phyloP scores from a whole-genome alignment of 2,888 invertebrate genomes.

The Drosophila kuntzei region DNA sequence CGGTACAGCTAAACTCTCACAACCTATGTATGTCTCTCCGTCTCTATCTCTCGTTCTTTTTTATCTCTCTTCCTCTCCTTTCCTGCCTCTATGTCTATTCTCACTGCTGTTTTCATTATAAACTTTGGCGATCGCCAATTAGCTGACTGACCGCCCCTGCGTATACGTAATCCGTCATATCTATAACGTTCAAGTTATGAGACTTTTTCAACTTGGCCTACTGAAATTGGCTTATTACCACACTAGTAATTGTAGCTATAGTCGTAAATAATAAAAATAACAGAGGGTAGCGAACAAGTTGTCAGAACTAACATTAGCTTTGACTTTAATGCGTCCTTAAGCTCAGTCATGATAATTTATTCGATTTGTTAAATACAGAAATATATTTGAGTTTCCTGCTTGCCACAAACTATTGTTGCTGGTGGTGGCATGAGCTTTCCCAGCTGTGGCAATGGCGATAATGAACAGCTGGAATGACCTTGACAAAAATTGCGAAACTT shows the following conservation, averaged over 20 bases:
- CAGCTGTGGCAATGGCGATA: constrained; percentile 50
- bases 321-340: constrained; percentile 24
- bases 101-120: constrained; percentile 4
- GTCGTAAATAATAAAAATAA: constrained; percentile 1
- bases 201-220: constrained; percentile 14
- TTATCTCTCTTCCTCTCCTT: constrained; percentile 1
- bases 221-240: constrained; percentile 5
- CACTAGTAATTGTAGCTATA: constrained; percentile 1
- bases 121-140: constrained; percentile 52
- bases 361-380: constrained; percentile 13
- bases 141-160: constrained; percentile 43
- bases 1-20: too few species aligned
- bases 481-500: constrained; percentile 53
- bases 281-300: neutral
- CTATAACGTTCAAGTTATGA: neutral
- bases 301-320: constrained; percentile 2
- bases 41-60: constrained; percentile 3
- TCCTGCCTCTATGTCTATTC: constrained; percentile 20
- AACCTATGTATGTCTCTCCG: neutral
- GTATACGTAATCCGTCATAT: constrained; percentile 68
- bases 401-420: constrained; percentile 10
- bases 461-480: constrained; percentile 71
- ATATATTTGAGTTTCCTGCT: neutral
- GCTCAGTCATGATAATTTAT: constrained; percentile 25
- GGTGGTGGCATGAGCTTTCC: constrained; percentile 11